Percentiles rank a stretch among this genome's conserved stretches.
These are phyloP conservation scores for Scalopus aquaticus DNA, from an alignment of 2,113 vertebrate genomes.

Conservation along the genomic window DNA sequence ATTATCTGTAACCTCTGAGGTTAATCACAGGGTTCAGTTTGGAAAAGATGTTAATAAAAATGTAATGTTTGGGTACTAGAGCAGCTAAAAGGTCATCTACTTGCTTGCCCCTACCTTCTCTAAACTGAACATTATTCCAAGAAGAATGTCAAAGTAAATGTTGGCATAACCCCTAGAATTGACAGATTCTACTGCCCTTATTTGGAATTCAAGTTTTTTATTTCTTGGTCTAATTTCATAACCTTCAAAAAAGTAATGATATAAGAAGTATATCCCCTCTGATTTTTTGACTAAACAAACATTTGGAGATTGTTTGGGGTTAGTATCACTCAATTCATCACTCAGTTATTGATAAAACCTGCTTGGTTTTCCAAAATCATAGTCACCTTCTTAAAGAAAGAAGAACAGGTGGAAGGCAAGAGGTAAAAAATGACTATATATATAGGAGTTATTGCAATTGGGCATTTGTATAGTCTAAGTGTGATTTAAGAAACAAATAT, in stretches of 20 bases:
- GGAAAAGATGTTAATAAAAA: slow-evolving; percentile 62
- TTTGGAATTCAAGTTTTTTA: background rate
- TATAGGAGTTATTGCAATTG: background rate
- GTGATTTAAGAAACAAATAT: background rate
- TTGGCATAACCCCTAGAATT: background rate
- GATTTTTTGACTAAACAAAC: slow-evolving; percentile 1
- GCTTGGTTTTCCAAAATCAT: background rate
- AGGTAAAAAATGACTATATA: background rate
- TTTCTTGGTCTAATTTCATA: background rate
- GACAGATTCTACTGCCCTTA: background rate
- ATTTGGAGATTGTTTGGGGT: background rate
- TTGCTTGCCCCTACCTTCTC: background rate
- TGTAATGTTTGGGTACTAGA: slow-evolving; percentile 11
- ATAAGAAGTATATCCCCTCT: background rate
- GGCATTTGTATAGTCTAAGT: background rate
- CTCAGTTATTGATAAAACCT: slow-evolving; percentile 11
- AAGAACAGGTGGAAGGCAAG: background rate
- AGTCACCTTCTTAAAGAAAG: background rate
- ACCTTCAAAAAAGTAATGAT: background rate
- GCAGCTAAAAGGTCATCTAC: slow-evolving; percentile 29
- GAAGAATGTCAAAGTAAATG: slow-evolving; percentile 38
- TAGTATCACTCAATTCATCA: background rate
- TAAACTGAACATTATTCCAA: background rate
- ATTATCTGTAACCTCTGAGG: background rate
- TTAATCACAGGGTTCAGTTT: slow-evolving; percentile 53